Evolutionary conservation across 53 echinoderm and acorn worm species (phyloP).

Genomic region (Crossaster papposus): DNA sequence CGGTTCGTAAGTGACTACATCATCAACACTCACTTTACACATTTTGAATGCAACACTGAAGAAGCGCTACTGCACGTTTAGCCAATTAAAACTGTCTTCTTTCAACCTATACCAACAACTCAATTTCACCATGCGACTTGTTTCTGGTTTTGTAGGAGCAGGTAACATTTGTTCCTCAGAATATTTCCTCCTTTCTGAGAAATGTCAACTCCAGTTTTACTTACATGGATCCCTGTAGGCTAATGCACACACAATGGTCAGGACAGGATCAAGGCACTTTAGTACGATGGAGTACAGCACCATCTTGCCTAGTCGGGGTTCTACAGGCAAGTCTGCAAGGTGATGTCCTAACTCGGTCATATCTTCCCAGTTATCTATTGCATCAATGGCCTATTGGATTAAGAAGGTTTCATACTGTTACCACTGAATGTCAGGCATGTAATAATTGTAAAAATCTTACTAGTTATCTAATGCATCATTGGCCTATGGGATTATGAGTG

Average conservation of each 20-base stretch:
- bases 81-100: too few relatives aligned
- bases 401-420: too few relatives aligned
- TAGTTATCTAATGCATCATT: too few relatives aligned
- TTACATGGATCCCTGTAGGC: conserved; percentile 99
- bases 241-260: conserved; percentile 95
- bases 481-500: too few relatives aligned
- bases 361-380: conserved; percentile 97
- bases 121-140: too few relatives aligned
- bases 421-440: neutral
- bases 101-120: too few relatives aligned
- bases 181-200: neutral
- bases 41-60: too few relatives aligned
- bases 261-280: conserved; percentile 95
- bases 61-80: too few relatives aligned
- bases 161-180: neutral
- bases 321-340: conserved; percentile 92
- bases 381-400: conserved; percentile 76
- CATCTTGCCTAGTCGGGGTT: conserved; percentile 96
- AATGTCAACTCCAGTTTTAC: conserved; percentile 8
- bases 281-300: conserved; percentile 95
- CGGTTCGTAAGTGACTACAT: too few relatives aligned
- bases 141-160: too few relatives aligned
- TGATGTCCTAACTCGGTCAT: conserved; percentile 96
- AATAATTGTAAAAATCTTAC: neutral
- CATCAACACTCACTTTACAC: too few relatives aligned